phyloP scores from a whole-genome alignment of 2,888 invertebrate species.

The Linnaemya tessellans region DNA sequence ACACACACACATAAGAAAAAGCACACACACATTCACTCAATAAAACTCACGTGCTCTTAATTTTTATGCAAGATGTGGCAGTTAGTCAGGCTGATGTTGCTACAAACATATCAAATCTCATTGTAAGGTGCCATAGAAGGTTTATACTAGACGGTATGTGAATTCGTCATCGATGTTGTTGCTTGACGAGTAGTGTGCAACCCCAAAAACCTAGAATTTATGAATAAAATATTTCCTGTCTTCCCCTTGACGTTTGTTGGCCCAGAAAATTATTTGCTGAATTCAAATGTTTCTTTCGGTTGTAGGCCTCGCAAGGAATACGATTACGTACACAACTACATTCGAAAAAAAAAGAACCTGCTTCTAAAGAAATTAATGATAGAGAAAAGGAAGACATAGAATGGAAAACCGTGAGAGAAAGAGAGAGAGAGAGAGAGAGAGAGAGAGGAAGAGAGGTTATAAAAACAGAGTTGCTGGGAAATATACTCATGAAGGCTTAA shows the following conservation, averaged over 20 bases:
- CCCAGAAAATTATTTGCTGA: conserved; percentile 57
- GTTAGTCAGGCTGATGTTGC: conserved; percentile 60
- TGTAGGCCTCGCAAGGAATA: conserved; percentile 64
- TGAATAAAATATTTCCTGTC: conserved; percentile 67
- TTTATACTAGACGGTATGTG: not conserved
- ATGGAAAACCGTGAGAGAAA: not conserved
- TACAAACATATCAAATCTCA: conserved; percentile 35
- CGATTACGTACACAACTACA: conserved; percentile 23
- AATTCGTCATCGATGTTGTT: conserved; percentile 11
- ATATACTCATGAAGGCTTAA: not conserved
- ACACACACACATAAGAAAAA: not conserved
- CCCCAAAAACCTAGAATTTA: conserved; percentile 71
- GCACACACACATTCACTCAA: not conserved
- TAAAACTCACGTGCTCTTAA: conserved; percentile 52
- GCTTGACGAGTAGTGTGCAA: conserved; percentile 55
- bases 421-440: too few species aligned
- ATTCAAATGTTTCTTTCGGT: conserved; percentile 67
- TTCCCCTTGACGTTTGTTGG: conserved; percentile 66
- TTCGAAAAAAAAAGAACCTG: conserved; percentile 22
- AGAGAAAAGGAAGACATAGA: conserved; percentile 1
- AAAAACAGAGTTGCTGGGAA: not conserved
- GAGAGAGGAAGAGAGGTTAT: not conserved
- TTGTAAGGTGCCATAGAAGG: conserved; percentile 33
- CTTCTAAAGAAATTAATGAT: conserved; percentile 60
- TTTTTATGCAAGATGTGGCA: conserved; percentile 66